Base-by-base conservation (phyloP, 2,888 invertebrate genomes). In the Sympetrum striolatum region DNA sequence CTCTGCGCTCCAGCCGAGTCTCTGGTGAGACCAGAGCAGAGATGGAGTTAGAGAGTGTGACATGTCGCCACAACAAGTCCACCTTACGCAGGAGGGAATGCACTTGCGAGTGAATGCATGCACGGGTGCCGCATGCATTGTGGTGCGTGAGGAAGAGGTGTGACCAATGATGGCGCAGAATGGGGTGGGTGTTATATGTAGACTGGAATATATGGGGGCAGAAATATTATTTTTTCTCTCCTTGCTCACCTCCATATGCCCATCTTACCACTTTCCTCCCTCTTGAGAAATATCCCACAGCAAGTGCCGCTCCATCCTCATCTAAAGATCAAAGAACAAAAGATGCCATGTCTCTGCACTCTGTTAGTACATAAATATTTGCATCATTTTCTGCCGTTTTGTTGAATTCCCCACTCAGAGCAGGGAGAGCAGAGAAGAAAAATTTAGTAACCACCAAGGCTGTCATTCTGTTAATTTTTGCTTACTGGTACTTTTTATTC, bases 271-370 rank as follows among this genome's bases (percentile, higher is more conserved):
- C 60, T 37, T 64, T 37, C 86, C 86, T 86, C 60, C 81, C 81
- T 86, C 60, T 86, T n/a, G 86, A 86, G 64, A 53, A 53, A 53
- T 53, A 53, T 53, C 53, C 4, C 18, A 53, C 53, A 18, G 18
- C 53, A 53, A 86, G 86, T 64, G 86, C 86, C 86, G 64, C 86
- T 60, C 86, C 37, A 86, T 86, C 86, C 64, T 60, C 58, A 31
- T 35, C n/a, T 37, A 86, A 60, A 60, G n/a, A 86, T 58, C 86
- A 15, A 60, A 37, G n/a, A 39, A 86, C 25, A 37, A 31, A 64
- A 86, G 86, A 64, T 58, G 58, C 35, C 58, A 81, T 81, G 44
- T 81, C 81, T 64, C 22, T 86, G 37, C 60, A 60, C 86, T 31
- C 31, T 60, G 60, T 60, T 86, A 37, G 60, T 86, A 60, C 37